phyloP scores from a whole-genome alignment of 2,888 invertebrate genomes.

The Pristionchus japonicus region DNA sequence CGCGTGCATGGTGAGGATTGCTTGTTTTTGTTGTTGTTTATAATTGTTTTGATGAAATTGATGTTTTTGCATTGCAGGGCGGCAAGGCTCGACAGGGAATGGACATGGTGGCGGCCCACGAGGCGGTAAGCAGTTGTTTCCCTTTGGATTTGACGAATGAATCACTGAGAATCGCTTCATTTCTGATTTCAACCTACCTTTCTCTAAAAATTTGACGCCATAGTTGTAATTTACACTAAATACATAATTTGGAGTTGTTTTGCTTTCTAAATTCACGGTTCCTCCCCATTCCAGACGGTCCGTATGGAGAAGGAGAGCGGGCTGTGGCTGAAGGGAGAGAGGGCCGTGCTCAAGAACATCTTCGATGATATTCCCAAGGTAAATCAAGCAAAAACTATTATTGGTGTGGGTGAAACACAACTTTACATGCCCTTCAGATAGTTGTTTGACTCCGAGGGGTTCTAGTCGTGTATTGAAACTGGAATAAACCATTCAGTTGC shows the following conservation, averaged over 20 bases:
- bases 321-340: slow-evolving; percentile 21
- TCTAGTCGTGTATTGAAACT: no score
- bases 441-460: no score
- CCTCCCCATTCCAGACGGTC: neutral
- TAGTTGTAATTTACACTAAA: no score
- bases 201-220: no score
- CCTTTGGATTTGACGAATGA: neutral
- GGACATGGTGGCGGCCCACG: neutral
- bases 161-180: no score
- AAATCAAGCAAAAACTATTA: no score
- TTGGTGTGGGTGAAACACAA: no score
- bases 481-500: neutral
- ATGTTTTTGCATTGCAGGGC: neutral
- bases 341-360: slow-evolving; percentile 16
- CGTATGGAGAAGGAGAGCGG: neutral
- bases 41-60: no score
- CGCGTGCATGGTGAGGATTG: neutral
- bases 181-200: no score
- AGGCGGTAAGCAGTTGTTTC: neutral
- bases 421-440: no score
- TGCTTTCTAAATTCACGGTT: no score
- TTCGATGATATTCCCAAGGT: slow-evolving; percentile 28
- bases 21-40: neutral
- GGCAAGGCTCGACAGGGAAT: neutral
- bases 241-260: no score